Evolutionary conservation across 1,140 invertebrate genomes (phyloP).

Genomic region (Hyles vespertilio): DNA sequence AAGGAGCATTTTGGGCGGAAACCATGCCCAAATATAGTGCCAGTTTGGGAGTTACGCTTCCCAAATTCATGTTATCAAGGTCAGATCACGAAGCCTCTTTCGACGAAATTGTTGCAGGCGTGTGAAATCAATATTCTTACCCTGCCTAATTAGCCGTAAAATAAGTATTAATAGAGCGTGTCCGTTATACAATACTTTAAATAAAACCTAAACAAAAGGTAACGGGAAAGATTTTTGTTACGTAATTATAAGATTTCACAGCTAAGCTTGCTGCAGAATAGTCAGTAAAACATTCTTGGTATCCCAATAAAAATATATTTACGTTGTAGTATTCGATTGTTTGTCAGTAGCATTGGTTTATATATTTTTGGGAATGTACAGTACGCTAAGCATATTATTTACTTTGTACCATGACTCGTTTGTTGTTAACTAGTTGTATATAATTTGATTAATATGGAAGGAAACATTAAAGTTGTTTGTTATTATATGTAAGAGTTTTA

Average conservation of each 20-base stretch:
- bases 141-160: constrained; percentile 46
- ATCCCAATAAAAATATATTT: too few species aligned
- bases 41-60: constrained; percentile 78
- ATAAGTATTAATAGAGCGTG: constrained; percentile 58
- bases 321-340: too few species aligned
- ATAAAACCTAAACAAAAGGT: constrained; percentile 44
- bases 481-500: constrained; percentile 1
- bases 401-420: constrained; percentile 9
- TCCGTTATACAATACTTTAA: constrained; percentile 52
- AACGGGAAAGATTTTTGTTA: constrained; percentile 53
- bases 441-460: not conserved
- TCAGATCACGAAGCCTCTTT: constrained; percentile 82
- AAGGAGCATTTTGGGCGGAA: constrained; percentile 78
- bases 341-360: not conserved
- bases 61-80: constrained; percentile 80
- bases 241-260: constrained; percentile 59
- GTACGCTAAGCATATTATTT: constrained; percentile 1
- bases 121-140: constrained; percentile 35
- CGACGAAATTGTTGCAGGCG: constrained; percentile 75
- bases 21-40: constrained; percentile 80
- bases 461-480: constrained; percentile 17
- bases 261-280: constrained; percentile 31
- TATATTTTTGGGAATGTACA: constrained; percentile 21
- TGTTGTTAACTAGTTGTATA: constrained; percentile 70
- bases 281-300: constrained; percentile 17